These are phyloP conservation scores for Furnarius figulus DNA, from an alignment of 2,113 vertebrate genomes.

Conservation along the genomic window DNA sequence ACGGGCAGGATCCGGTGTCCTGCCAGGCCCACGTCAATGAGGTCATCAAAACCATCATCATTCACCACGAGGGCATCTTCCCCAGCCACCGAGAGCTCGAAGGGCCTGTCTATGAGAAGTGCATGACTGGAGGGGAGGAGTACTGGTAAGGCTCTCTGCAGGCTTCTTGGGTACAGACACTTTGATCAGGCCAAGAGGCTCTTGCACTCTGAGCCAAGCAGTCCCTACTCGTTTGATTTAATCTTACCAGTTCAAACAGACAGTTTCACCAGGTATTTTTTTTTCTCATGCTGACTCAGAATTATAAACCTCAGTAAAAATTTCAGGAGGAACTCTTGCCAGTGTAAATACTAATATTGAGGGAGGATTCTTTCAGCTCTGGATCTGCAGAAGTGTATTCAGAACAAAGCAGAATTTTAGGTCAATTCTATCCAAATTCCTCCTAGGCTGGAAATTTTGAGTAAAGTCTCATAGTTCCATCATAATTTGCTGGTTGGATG, in stretches of 20 bases:
- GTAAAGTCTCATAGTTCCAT: background rate
- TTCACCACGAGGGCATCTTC: constrained; percentile 94
- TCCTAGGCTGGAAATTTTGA: background rate
- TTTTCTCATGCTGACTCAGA: background rate
- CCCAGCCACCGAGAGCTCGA: constrained; percentile 89
- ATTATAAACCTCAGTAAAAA: background rate
- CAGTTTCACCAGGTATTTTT: background rate
- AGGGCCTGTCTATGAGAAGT: constrained; percentile 96
- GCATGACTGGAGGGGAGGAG: constrained; percentile 97
- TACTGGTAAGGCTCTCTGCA: constrained; percentile 86
- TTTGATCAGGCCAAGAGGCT: background rate
- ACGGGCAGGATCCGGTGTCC: constrained; percentile 94
- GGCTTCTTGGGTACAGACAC: background rate
- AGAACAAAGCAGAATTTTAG: background rate
- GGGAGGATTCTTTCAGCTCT: background rate
- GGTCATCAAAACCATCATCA: constrained; percentile 97
- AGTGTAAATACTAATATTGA: background rate
- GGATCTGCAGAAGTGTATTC: background rate
- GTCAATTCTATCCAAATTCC: background rate
- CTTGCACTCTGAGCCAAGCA: background rate
- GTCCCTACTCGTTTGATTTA: background rate
- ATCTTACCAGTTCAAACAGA: background rate
- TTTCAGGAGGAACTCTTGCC: background rate
- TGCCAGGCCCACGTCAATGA: constrained; percentile 98
- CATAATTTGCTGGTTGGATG: background rate